Evolutionary conservation across 2,888 invertebrate genomes (phyloP).

Genomic region (Microchrysa polita): DNA sequence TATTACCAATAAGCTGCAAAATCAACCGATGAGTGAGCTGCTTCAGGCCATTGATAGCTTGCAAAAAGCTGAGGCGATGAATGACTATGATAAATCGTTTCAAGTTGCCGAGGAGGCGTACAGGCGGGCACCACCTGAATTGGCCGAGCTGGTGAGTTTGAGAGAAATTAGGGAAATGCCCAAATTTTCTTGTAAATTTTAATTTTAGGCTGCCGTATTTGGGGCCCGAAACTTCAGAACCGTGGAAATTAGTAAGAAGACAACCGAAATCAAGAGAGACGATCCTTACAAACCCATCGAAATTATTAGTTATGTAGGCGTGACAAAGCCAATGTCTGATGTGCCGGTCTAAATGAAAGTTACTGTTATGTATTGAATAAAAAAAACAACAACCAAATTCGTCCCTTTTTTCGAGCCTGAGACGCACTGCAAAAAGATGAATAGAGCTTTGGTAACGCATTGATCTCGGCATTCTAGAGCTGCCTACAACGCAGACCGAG

Average conservation of each 20-base stretch:
- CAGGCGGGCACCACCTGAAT: slow-evolving; percentile 45
- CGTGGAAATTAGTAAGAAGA: slow-evolving; percentile 36
- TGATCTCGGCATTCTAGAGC: too few species aligned
- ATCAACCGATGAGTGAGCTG: slow-evolving; percentile 44
- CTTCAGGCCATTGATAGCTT: slow-evolving; percentile 46
- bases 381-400: too few species aligned
- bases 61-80: slow-evolving; percentile 47
- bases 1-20: slow-evolving; percentile 38
- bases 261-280: neutral
- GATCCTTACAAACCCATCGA: slow-evolving; percentile 47
- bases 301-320: slow-evolving; percentile 48
- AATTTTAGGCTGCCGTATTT: slow-evolving; percentile 46
- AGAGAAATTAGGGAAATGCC: neutral
- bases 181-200: neutral
- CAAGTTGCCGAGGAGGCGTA: slow-evolving; percentile 49
- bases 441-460: too few species aligned
- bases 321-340: slow-evolving; percentile 46
- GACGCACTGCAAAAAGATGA: too few species aligned
- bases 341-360: neutral
- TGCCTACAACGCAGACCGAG: too few species aligned
- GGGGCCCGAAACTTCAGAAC: slow-evolving; percentile 45
- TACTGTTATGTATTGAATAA: too few species aligned
- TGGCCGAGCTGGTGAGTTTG: slow-evolving; percentile 46
- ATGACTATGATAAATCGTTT: slow-evolving; percentile 47
- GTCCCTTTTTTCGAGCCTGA: too few species aligned